phyloP scores from a whole-genome alignment of 2,113 vertebrate genomes.

The Hemicordylus capensis region DNA sequence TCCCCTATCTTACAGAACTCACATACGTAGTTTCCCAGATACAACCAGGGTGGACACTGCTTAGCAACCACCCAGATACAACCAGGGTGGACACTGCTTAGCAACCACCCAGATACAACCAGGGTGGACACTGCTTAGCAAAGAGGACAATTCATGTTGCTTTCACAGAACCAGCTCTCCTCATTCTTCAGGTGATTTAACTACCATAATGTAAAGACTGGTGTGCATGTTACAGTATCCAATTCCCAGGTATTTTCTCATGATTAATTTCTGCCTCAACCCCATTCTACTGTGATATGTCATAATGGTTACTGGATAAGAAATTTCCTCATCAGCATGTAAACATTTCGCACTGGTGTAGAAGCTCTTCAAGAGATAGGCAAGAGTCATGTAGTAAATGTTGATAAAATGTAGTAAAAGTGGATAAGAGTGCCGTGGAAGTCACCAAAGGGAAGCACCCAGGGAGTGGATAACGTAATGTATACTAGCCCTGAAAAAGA shows the following conservation, averaged over 20 bases:
- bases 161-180: too few species aligned
- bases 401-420: too few species aligned
- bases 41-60: too few species aligned
- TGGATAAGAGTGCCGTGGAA: background rate
- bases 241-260: background rate
- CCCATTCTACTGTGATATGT: background rate
- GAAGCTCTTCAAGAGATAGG: background rate
- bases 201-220: background rate
- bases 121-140: too few species aligned
- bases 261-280: background rate
- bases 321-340: background rate
- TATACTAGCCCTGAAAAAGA: background rate
- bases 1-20: too few species aligned
- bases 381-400: background rate
- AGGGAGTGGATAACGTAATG: background rate
- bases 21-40: too few species aligned
- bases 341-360: background rate
- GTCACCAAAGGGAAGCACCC: background rate
- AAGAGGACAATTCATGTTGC: too few species aligned
- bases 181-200: background rate
- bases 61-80: too few species aligned
- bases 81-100: too few species aligned
- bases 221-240: background rate
- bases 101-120: too few species aligned
- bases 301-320: background rate